A percentile compares a stretch with the other conserved stretches of the same genome.
Evolutionary conservation across 2,113 vertebrate species (phyloP).

Genomic region (Tupaia chinensis): DNA sequence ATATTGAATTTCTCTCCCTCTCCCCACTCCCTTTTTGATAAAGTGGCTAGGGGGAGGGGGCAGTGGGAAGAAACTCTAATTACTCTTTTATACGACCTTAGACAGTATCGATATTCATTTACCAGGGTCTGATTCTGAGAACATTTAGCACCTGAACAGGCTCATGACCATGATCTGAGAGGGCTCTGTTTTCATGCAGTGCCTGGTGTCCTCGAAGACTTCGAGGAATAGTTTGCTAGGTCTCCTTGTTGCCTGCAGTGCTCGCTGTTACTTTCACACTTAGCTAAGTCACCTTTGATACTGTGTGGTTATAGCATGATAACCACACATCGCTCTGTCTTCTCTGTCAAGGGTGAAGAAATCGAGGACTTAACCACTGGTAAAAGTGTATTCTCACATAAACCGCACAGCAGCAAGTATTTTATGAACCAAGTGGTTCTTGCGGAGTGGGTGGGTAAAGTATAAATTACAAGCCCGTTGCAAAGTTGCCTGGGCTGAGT

Average conservation of each 20-base stretch:
- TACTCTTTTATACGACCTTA: background rate
- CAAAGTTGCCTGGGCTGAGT: background rate
- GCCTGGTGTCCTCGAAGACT: background rate
- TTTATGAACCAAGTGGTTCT: background rate
- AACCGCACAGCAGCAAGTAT: slow-evolving; percentile 54
- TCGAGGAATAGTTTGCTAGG: slow-evolving; percentile 64
- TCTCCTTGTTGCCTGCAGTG: background rate
- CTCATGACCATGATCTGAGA: rapidly evolving
- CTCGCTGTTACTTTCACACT: slow-evolving; percentile 49
- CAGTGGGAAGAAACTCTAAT: background rate
- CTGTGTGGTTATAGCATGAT: slow-evolving; percentile 76
- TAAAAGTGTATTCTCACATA: slow-evolving; percentile 76
- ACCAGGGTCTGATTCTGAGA: background rate
- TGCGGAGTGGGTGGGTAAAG: too few species aligned
- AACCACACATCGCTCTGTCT: slow-evolving; percentile 69
- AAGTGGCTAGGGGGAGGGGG: too few species aligned
- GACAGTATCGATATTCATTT: background rate
- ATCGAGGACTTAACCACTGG: slow-evolving; percentile 63
- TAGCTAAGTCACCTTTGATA: slow-evolving; percentile 68
- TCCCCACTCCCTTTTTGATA: too few species aligned
- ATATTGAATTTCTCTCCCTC: too few species aligned
- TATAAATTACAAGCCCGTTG: too few species aligned
- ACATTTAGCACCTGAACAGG: background rate
- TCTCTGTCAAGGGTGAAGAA: background rate
- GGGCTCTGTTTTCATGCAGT: background rate